Conservation (phyloP, 2,888 invertebrate species). For the Ptychoptera albimana region DNA sequence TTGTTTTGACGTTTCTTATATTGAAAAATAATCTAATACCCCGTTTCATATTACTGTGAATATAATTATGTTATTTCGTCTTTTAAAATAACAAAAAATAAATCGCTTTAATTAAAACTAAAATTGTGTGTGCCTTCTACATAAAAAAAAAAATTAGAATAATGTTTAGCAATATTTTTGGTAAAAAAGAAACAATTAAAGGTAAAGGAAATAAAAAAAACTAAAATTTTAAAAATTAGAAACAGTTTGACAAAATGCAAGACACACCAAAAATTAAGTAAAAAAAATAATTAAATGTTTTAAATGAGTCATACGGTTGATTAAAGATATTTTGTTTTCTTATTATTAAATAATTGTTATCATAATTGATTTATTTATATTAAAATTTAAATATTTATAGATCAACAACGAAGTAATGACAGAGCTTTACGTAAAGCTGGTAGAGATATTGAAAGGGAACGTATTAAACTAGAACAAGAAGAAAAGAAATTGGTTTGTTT, state of each 20-base stretch:
- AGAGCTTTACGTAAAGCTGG: constrained; percentile 61
- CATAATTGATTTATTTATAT: constrained; percentile 1
- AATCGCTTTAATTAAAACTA: too few species aligned
- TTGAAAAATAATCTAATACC: too few species aligned
- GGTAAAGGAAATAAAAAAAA: constrained; percentile 24
- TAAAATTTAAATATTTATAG: constrained; percentile 32
- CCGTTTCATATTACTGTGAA: too few species aligned
- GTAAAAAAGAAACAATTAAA: constrained; percentile 45
- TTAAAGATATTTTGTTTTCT: background rate
- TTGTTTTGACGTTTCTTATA: too few species aligned
- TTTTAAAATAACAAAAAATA: too few species aligned
- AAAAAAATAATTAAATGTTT: background rate
- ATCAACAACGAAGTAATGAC: constrained; percentile 73
- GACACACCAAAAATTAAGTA: background rate
- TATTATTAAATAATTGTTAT: background rate
- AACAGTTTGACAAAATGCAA: background rate
- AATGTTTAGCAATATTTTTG: constrained; percentile 37
- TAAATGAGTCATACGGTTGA: constrained; percentile 2
- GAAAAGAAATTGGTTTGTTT: constrained; percentile 68
- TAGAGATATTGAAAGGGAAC: constrained; percentile 71
- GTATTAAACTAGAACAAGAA: constrained; percentile 64
- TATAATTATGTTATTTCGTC: too few species aligned
- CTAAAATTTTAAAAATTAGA: background rate
- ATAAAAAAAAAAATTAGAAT: background rate
- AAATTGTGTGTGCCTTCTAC: too few species aligned